phyloP scores from a whole-genome alignment of 2,797 vertebrate genomes.

The Danio tinwini region DNA sequence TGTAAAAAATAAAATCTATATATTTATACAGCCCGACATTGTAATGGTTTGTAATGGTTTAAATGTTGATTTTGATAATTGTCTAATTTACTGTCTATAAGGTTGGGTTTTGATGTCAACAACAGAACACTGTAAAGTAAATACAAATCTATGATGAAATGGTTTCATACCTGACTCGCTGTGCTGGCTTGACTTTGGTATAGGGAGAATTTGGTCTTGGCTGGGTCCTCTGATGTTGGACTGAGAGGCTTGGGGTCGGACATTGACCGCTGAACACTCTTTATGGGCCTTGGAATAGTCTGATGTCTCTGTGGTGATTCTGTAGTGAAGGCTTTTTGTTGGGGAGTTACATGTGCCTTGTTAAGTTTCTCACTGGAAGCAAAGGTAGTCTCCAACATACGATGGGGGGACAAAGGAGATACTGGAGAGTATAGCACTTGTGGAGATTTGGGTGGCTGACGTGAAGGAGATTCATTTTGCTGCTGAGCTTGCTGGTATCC shows the following conservation, averaged over 20 bases:
- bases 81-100: background rate
- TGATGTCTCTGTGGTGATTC: constrained; percentile 92
- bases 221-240: constrained; percentile 93
- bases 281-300: constrained; percentile 93
- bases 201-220: constrained; percentile 93
- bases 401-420: constrained; percentile 95
- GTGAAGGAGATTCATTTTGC: constrained; percentile 85
- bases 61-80: background rate
- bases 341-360: constrained; percentile 95
- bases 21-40: background rate
- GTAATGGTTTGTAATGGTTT: background rate
- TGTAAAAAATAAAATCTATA: background rate
- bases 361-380: constrained; percentile 95
- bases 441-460: constrained; percentile 95
- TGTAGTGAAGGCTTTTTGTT: constrained; percentile 94
- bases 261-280: constrained; percentile 97
- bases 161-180: constrained; percentile 89
- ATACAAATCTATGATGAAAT: background rate
- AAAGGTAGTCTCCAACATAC: constrained; percentile 94
- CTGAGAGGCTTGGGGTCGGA: constrained; percentile 99
- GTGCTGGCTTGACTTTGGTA: constrained; percentile 91
- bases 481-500: constrained; percentile 90
- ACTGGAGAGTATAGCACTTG: constrained; percentile 98
- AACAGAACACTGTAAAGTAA: background rate
- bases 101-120: background rate